phyloP scores from a whole-genome alignment of 2,113 vertebrate species.

The Motacilla alba region DNA sequence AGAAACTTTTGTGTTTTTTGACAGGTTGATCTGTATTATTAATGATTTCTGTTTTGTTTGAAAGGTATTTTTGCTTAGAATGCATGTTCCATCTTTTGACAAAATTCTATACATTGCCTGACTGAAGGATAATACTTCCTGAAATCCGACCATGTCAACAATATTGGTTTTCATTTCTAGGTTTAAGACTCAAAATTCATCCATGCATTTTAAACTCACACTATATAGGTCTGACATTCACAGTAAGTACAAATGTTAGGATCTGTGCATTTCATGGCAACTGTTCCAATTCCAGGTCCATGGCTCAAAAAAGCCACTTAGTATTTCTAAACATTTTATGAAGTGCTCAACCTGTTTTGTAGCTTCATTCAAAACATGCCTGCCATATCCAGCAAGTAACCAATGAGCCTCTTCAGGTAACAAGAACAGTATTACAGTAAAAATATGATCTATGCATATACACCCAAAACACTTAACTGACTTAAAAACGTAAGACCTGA shows the following conservation, averaged over 20 bases:
- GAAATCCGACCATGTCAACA: not conserved
- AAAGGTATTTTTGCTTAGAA: not conserved
- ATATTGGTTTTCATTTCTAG: not conserved
- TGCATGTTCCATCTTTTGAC: not conserved
- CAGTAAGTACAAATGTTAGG: accelerated
- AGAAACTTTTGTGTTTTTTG: not conserved
- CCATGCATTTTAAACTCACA: not conserved
- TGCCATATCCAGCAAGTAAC: not conserved
- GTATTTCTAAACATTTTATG: not conserved
- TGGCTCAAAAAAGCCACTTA: accelerated
- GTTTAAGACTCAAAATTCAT: not conserved
- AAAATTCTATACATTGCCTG: not conserved
- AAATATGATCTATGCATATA: not conserved
- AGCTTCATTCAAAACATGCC: not conserved
- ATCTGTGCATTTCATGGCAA: not conserved
- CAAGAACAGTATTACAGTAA: not conserved
- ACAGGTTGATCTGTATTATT: not conserved
- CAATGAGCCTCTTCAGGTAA: not conserved
- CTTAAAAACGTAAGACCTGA: not conserved
- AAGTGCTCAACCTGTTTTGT: not conserved
- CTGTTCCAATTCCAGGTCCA: not conserved
- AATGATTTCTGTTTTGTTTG: not conserved
- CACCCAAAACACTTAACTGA: not conserved
- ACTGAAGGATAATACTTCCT: not conserved
- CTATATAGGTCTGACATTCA: not conserved